Percentiles rank a stretch among this genome's conserved stretches.
These are phyloP conservation scores for Atherinosoma microstoma DNA, from an alignment of 2,797 vertebrate species.

Conservation along the genomic window DNA sequence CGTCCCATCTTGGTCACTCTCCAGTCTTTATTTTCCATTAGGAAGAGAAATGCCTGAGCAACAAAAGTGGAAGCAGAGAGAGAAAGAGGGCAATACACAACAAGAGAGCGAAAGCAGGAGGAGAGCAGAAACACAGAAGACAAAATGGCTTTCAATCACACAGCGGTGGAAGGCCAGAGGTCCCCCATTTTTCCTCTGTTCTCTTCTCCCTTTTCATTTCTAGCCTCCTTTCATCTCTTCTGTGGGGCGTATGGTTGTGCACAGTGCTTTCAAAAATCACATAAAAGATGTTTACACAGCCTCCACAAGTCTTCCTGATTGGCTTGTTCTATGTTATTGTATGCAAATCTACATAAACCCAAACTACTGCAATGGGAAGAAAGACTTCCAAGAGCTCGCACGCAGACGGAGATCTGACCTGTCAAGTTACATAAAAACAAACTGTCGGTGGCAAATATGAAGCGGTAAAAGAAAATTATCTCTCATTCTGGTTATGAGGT, in stretches of 20 bases:
- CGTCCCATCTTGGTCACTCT: constrained; percentile 57
- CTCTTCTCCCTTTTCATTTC: constrained; percentile 55
- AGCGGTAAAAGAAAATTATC: constrained; percentile 14
- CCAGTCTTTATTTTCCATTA: constrained; percentile 74
- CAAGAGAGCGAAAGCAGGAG: constrained; percentile 1
- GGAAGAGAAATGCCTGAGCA: constrained; percentile 60
- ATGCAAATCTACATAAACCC: constrained; percentile 56
- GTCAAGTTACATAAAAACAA: constrained; percentile 26
- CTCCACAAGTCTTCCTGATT: constrained; percentile 37
- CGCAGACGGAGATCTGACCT: constrained; percentile 8
- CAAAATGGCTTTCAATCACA: constrained; percentile 68
- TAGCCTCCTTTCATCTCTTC: constrained; percentile 63
- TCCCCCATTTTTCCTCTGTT: constrained; percentile 55
- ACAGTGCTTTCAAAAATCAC: constrained; percentile 50
- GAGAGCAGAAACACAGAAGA: constrained; percentile 54
- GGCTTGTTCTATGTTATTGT: constrained; percentile 43
- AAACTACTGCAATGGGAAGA: constrained; percentile 22
- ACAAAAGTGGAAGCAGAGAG: constrained; percentile 43
- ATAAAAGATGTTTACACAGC: constrained; percentile 65
- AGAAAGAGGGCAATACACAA: constrained; percentile 29
- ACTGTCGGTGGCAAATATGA: constrained; percentile 34
- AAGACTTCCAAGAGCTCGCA: constrained; percentile 24
- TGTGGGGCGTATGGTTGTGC: constrained; percentile 25
- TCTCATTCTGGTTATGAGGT: constrained; percentile 32
- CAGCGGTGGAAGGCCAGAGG: constrained; percentile 69